Base-by-base conservation (phyloP, 2,797 vertebrate genomes). In the Tangara arthus region DNA sequence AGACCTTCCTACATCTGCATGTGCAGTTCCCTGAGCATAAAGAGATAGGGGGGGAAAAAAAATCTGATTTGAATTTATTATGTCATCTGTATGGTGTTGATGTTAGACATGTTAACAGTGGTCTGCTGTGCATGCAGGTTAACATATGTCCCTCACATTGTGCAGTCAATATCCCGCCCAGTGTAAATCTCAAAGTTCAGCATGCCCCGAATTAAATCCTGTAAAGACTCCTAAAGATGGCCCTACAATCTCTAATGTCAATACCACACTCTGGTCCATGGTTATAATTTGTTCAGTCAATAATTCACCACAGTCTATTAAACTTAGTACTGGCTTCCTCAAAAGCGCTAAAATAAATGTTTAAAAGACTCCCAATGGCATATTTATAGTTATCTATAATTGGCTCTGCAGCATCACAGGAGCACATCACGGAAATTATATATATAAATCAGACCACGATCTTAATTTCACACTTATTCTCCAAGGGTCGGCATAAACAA, bases 271-370 rank as follows among this genome's bases (percentile, higher is more conserved):
- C 63, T 6, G 72, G 66, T 49, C 73, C 55, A 21, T 5, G 15
- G 63, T 53, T 84, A 42, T 90, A 90, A 94, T 87, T 94, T 86
- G 61, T 84, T 91, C 80, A 8, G 91, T 94, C 96, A 96, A 84
- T 94, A 94, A 97, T 68, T 95, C 89, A 90, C 59, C 65, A 64
- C 50, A 87, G 77, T 52, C 93, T 90, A 83, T 82, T 93, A 91
- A 91, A 88, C 66, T 60, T 83, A 56, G 34, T 15, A 88, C 28
- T 57, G 41, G 37, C 52, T 96, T 94, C 77, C 80, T 96, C 80
- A 86, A 88, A 88, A 94, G 85, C 0, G 0, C 70, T 76, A 90
- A 83, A 95, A 88, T 53, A 88, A 90, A 79, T 23, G 82, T 75
- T 85, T 83, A 20, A 95, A 80, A 88, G 47, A 52, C 53, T 81